Conservation (phyloP, 2,797 vertebrate genomes). For the Pipistrellus pygmaeus region DNA sequence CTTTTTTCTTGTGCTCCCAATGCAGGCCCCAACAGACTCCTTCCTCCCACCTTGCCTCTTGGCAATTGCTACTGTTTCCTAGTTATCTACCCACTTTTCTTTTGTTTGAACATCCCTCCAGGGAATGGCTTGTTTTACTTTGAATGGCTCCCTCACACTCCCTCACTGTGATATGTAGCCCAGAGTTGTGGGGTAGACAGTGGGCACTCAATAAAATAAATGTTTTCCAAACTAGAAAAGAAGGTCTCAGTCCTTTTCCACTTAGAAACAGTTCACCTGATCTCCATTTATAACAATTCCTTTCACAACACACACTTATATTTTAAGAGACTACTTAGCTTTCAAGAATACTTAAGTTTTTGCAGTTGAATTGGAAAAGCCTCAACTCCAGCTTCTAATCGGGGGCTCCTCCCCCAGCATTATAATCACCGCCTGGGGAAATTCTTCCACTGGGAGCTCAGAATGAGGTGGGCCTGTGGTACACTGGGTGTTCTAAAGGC, state of each 20-base stretch:
- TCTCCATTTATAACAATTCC: neutral
- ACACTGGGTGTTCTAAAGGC: neutral
- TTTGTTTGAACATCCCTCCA: neutral
- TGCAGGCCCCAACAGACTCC: neutral
- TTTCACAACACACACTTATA: neutral
- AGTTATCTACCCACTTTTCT: neutral
- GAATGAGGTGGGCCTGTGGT: neutral
- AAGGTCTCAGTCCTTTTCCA: neutral
- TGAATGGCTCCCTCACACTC: neutral
- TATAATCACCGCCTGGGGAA: neutral
- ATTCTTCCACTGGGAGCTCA: neutral
- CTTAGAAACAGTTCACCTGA: neutral
- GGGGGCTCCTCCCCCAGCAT: neutral
- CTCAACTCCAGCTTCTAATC: neutral
- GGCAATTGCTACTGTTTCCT: neutral
- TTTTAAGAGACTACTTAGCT: conserved; percentile 11
- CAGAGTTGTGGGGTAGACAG: neutral
- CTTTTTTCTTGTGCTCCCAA: neutral
- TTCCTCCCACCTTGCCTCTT: neutral
- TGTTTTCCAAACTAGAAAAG: neutral
- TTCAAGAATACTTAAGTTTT: conserved; percentile 2
- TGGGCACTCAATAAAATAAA: neutral
- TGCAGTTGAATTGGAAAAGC: neutral
- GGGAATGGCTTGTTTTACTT: neutral
- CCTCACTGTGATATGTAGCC: neutral